Base-by-base conservation (phyloP, 1,140 invertebrate species). In the Drosophila oshimai region DNA sequence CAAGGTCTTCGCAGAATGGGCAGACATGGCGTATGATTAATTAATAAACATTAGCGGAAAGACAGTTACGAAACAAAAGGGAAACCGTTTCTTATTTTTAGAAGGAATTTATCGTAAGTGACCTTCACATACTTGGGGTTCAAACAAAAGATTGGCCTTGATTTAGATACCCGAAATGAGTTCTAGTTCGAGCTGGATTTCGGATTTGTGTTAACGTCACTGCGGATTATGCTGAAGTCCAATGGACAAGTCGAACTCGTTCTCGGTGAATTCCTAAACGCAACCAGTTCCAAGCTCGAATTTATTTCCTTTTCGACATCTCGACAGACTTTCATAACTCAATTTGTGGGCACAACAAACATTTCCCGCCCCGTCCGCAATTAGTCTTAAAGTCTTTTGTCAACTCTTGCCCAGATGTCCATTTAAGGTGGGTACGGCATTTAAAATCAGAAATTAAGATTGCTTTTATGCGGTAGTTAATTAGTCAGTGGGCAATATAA, bases 11-110 rank as follows among this genome's bases (percentile, higher is more conserved):
- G 57, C 50, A 60, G 62, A 41, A 24, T 60, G 67, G 76, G 47
- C 76, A 49, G 29, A 68, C 71, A 70, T 58, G 79, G 50, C 37
- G 77, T 37, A 79, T 79, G 77, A 79, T 79, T 79, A 75, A 79
- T 79, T 81, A 75, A 65, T 55, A 46, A 29, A 29, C 67, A 71
- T 71, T 79, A 74, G 76, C 65, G 77, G 55, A 80, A 45, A 74
- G 57, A 36, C 47, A 49, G 67, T 79, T 80, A 46, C 44, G 49
- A 75, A 50, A 80, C 64, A 79, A 74, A 74, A 37, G 51, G 60
- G 79, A 81, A 34, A 79, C 71, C 42, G 76, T 79, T 78, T 75
- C 34, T 22, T 39, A 13, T 46, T 36, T 58, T 37, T 26, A 42
- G 55, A 50, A 49, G 51, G 73, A 76, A 76, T 64, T 29, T 29